These are phyloP conservation scores for Epinotia ramella DNA, from an alignment of 2,888 invertebrate species.

Conservation along the genomic window DNA sequence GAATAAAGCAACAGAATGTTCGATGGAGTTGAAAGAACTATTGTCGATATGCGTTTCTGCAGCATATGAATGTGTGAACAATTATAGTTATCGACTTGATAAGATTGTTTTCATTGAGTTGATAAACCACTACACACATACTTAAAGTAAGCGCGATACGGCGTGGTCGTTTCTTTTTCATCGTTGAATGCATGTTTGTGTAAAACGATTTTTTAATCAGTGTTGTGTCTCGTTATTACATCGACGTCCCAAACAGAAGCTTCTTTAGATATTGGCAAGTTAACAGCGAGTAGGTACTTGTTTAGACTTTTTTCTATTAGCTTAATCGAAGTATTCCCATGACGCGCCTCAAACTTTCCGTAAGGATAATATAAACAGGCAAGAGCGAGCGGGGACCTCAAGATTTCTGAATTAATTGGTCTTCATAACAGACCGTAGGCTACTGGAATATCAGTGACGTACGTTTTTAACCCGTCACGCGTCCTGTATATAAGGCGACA, in stretches of 20 bases:
- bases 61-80: slow-evolving; percentile 9
- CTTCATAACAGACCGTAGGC: too few relatives aligned
- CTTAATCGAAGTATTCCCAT: slow-evolving; percentile 31
- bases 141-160: neutral
- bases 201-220: neutral
- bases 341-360: neutral
- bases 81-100: slow-evolving; percentile 7
- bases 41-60: slow-evolving; percentile 33
- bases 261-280: neutral
- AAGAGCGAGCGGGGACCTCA: neutral
- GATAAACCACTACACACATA: neutral
- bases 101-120: neutral
- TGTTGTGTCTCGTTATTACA: neutral
- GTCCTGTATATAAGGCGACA: too few relatives aligned
- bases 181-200: neutral
- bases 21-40: slow-evolving; percentile 26
- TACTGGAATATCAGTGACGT: too few relatives aligned
- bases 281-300: neutral
- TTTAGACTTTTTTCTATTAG: slow-evolving; percentile 3
- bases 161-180: neutral
- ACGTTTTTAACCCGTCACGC: too few relatives aligned
- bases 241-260: neutral
- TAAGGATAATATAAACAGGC: neutral
- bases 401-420: too few relatives aligned
- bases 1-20: slow-evolving; percentile 41